Evolutionary conservation across 2,113 vertebrate genomes (phyloP).

Genomic region (Gambusia holbrooki): DNA sequence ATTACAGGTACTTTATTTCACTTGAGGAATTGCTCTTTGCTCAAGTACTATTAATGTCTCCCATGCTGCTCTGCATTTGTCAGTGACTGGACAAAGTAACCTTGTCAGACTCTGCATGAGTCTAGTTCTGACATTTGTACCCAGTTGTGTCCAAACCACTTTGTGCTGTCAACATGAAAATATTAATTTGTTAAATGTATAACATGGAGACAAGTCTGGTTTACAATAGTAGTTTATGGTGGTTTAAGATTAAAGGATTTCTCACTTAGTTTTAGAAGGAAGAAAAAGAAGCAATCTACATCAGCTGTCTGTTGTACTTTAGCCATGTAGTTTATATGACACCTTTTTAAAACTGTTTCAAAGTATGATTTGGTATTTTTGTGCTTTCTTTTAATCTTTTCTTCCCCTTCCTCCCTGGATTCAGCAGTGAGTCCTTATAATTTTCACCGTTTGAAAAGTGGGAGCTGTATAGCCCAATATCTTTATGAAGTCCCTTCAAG

Average conservation of each 20-base stretch:
- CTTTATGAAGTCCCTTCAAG: conserved; percentile 45
- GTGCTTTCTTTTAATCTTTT: neutral
- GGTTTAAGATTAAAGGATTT: conserved; percentile 13
- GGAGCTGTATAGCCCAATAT: conserved; percentile 72
- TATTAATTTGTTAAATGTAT: no score
- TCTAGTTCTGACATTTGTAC: no score
- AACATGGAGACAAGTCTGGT: no score
- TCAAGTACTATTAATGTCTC: no score
- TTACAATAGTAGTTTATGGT: neutral
- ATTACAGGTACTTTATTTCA: no score
- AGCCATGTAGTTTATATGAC: neutral
- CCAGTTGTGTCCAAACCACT: no score
- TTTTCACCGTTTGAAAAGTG: conserved; percentile 27
- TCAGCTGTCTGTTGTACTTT: neutral
- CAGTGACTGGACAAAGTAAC: no score
- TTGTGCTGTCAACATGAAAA: no score
- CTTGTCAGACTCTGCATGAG: no score
- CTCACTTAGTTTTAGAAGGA: conserved; percentile 9
- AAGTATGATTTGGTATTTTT: neutral
- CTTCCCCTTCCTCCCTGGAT: neutral
- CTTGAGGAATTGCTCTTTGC: no score
- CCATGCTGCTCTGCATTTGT: no score
- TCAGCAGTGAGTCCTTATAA: neutral
- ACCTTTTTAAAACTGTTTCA: neutral
- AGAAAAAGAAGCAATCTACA: neutral